These are phyloP conservation scores for Pogonus chalceus DNA, from an alignment of 1,140 invertebrate genomes.

Conservation along the genomic window DNA sequence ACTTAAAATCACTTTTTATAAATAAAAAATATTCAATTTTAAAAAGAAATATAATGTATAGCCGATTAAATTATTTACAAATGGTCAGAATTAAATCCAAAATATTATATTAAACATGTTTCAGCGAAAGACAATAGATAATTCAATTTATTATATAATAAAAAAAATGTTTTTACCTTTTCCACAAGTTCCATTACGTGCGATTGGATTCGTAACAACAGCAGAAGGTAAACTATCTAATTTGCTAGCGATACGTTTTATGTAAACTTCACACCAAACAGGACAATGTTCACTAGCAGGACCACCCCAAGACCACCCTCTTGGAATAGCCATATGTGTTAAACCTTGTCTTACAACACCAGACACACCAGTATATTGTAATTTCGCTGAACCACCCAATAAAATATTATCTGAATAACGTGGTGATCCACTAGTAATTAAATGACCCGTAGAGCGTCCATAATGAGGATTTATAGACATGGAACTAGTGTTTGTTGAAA, in stretches of 20 bases:
- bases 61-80: too few relatives aligned
- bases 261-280: conserved; percentile 50
- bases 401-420: conserved; percentile 25
- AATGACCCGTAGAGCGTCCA: background rate
- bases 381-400: conserved; percentile 18
- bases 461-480: background rate
- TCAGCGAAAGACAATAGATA: too few relatives aligned
- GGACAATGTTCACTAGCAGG: conserved; percentile 61
- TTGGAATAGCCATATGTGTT: conserved; percentile 66
- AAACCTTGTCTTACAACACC: conserved; percentile 57
- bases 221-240: too few relatives aligned
- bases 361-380: conserved; percentile 39
- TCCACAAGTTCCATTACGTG: background rate
- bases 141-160: too few relatives aligned
- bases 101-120: too few relatives aligned
- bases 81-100: too few relatives aligned
- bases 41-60: too few relatives aligned
- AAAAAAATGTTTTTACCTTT: background rate
- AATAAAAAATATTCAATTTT: too few relatives aligned
- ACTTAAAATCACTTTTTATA: too few relatives aligned
- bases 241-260: background rate
- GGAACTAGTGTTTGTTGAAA: background rate
- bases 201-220: too few relatives aligned
- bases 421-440: too few relatives aligned
- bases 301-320: conserved; percentile 72